phyloP scores from a whole-genome alignment of 1,140 invertebrate genomes.

The Anastrepha obliqua region DNA sequence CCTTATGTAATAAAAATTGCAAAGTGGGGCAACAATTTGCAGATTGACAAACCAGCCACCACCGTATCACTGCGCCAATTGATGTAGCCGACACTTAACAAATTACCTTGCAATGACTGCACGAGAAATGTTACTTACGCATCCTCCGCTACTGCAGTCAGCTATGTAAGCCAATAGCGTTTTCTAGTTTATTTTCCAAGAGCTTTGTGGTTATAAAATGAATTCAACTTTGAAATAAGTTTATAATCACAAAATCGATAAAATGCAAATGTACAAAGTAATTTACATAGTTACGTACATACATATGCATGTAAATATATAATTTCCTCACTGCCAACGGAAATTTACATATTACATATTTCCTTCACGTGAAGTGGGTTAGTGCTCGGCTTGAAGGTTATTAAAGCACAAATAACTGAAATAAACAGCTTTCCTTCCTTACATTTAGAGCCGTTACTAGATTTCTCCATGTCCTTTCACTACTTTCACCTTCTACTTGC shows the following conservation, averaged over 20 bases:
- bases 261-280: background rate
- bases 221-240: slow-evolving; percentile 20
- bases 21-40: background rate
- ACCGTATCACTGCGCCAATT: background rate
- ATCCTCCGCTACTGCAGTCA: background rate
- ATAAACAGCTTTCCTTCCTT: background rate
- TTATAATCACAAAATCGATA: slow-evolving; percentile 34
- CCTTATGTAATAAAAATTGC: background rate
- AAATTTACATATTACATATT: background rate
- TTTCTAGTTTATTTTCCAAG: background rate
- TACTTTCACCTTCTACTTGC: too few species aligned
- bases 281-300: background rate
- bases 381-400: background rate
- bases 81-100: slow-evolving; percentile 27
- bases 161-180: background rate
- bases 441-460: background rate
- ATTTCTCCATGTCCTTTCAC: background rate
- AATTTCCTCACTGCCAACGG: background rate
- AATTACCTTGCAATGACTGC: slow-evolving; percentile 10
- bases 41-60: background rate
- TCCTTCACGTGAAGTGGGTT: background rate
- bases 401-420: background rate
- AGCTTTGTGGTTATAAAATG: slow-evolving; percentile 29
- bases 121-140: background rate
- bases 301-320: background rate